Evolutionary conservation across 2,113 vertebrate species (phyloP).

Genomic region (Nothocercus nigrocapillus): DNA sequence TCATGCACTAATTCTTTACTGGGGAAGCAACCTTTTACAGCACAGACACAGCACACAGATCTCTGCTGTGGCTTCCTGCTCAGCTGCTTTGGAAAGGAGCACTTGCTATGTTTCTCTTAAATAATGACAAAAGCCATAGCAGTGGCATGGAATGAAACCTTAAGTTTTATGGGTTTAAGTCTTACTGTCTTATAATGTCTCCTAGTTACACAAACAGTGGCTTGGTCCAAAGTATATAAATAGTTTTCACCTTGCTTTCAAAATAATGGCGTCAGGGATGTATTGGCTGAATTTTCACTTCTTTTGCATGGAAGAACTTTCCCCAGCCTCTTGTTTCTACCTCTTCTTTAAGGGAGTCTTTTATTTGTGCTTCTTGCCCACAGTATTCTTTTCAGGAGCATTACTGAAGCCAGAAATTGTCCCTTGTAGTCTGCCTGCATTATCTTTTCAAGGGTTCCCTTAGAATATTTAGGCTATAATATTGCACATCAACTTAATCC

Average conservation of each 20-base stretch:
- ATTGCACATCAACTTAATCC: neutral
- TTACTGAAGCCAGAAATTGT: neutral
- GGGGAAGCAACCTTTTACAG: neutral
- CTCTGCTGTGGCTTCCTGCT: neutral
- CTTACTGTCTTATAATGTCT: neutral
- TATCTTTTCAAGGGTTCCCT: neutral
- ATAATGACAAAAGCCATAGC: neutral
- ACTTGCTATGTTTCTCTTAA: neutral
- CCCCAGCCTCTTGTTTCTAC: neutral
- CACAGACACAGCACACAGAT: neutral
- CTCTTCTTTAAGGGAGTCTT: neutral
- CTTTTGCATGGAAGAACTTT: neutral
- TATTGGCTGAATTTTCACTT: neutral
- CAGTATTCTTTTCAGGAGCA: neutral
- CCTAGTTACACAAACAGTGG: neutral
- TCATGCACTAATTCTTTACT: conserved; percentile 44
- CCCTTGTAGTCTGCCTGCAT: neutral
- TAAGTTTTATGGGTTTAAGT: neutral
- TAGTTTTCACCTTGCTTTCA: neutral
- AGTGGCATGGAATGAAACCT: neutral
- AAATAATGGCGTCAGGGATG: neutral
- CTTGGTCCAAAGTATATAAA: neutral
- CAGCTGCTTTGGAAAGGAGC: neutral
- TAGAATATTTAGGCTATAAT: neutral
- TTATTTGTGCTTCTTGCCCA: neutral